Percentiles rank a stretch among this genome's conserved stretches.
Conservation (phyloP, 2,888 invertebrate species). For the Dilophus febrilis region DNA sequence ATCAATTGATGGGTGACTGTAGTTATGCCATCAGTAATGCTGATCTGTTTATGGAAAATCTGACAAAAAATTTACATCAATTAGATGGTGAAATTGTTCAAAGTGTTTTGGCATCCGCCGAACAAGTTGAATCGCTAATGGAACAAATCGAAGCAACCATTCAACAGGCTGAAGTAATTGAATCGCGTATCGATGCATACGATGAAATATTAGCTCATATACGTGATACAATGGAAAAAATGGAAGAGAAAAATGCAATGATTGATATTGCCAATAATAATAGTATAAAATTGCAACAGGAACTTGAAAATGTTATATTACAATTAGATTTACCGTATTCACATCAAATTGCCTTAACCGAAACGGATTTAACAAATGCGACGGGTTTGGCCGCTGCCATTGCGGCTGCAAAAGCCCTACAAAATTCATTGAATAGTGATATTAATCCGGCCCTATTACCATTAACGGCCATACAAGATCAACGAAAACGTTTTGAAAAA, state of each 20-base stretch:
- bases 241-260: conserved; percentile 77
- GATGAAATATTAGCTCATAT: conserved; percentile 71
- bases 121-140: conserved; percentile 58
- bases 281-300: conserved; percentile 59
- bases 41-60: conserved; percentile 56
- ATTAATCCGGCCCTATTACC: conserved; percentile 44
- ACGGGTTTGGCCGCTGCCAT: conserved; percentile 44
- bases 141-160: conserved; percentile 64
- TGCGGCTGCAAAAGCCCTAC: conserved; percentile 53
- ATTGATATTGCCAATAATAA: conserved; percentile 75
- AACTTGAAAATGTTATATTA: conserved; percentile 59
- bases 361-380: conserved; percentile 52
- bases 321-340: conserved; percentile 52
- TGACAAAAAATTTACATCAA: conserved; percentile 66
- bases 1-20: conserved; percentile 65
- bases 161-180: conserved; percentile 53
- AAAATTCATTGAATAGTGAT: conserved; percentile 53
- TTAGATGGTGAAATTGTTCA: conserved; percentile 85
- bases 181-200: conserved; percentile 56
- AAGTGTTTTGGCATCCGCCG: conserved; percentile 79
- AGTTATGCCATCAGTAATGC: conserved; percentile 84
- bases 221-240: conserved; percentile 75
- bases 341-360: conserved; percentile 48
- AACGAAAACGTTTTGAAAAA: conserved; percentile 58
- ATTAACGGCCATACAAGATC: conserved; percentile 65